Evolutionary conservation across 2,113 vertebrate species (phyloP), one percentile per base, ranked within the genome.

Genomic region (Callorhinus ursinus): DNA sequence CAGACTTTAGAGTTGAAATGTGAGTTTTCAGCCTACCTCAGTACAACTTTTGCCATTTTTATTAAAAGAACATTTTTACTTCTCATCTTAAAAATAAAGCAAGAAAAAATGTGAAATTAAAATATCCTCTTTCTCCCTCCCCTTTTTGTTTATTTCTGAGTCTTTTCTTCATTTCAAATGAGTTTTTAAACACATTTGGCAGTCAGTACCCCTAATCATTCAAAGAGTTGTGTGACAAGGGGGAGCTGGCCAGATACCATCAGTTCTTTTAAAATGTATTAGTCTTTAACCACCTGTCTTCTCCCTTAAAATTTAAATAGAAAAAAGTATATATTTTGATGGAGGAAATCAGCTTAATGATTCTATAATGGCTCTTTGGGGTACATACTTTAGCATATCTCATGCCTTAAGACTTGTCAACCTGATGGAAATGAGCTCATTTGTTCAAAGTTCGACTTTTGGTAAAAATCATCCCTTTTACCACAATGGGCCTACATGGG

Each of bases 141-240:
- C 61, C 67, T 95, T 96, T 96, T 97, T 97, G 95, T 97, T 98
- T 97, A 97, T 90, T 90, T 95, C 94, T 97, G 95, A 96, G 93
- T 97, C 92, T 97, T 97, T 97, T 97, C 96, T 98, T 97, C 97
- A 97, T 96, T 93, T 97, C 88, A 97, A 97, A 97, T 97, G 97
- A 98, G 93, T 97, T 92, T 97, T 97, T 96, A 97, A 98, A 97
- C 96, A 98, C 93, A 97, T 97, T 98, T 98, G 97, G 97, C 96
- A 97, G 97, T 90, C 96, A 94, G 87, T 88, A 93, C 84, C 96
- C 94, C 95, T 95, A 97, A 96, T 97, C 97, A 98, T 97, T 98
- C 97, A 97, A 96, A 97, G 96, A 97, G 83, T 95, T 96, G 89
- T 93, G 49, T 97, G 97, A 96, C 92, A 94, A 86, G 96, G 95